Evolutionary conservation across 1,140 invertebrate species (phyloP).

Genomic region (Anthonomus grandis): DNA sequence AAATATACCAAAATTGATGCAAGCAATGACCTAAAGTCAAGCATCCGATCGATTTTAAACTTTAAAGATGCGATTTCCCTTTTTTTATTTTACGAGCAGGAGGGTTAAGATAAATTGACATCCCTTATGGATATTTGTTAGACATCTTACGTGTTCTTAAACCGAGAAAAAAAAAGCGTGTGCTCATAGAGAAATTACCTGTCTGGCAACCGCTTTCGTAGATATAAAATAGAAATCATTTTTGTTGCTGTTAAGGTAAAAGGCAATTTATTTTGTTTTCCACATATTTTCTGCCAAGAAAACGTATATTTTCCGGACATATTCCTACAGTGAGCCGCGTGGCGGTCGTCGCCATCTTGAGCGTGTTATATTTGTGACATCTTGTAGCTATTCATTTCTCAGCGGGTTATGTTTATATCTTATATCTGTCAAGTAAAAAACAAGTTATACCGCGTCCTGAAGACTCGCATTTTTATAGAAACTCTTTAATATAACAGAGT

Average conservation of each 20-base stretch:
- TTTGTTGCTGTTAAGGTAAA: constrained; percentile 29
- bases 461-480: constrained; percentile 6
- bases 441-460: constrained; percentile 16
- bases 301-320: constrained; percentile 31
- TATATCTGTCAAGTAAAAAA: constrained; percentile 25
- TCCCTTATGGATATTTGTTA: constrained; percentile 16
- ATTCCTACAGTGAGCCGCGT: constrained; percentile 15
- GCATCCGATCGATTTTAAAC: no score
- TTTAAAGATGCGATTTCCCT: no score
- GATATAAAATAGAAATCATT: constrained; percentile 28
- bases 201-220: constrained; percentile 21
- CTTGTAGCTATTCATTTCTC: constrained; percentile 35
- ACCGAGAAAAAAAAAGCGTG: constrained; percentile 25
- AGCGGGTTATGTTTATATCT: constrained; percentile 33
- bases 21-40: no score
- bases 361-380: constrained; percentile 36
- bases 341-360: constrained; percentile 29
- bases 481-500: constrained; percentile 24
- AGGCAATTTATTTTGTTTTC: constrained; percentile 29
- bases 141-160: constrained; percentile 20
- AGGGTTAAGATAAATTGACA: constrained; percentile 17
- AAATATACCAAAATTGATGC: no score
- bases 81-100: constrained; percentile 23
- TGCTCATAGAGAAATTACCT: constrained; percentile 28
- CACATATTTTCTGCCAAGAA: constrained; percentile 25